Conservation (phyloP, 2,888 invertebrate species). For the Cheiracanthium punctorium region DNA sequence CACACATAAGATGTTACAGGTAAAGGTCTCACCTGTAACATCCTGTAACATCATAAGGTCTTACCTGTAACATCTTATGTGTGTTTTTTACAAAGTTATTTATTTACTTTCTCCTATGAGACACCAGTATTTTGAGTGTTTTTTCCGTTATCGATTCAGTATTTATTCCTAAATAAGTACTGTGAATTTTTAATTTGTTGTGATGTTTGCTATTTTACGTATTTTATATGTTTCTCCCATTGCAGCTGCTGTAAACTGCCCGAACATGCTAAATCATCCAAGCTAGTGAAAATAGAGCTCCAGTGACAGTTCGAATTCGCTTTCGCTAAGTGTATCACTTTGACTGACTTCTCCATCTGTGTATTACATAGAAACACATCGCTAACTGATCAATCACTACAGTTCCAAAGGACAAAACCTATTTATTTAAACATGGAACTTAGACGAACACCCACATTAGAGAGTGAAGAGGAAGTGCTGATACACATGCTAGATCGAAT, state of each 20-base stretch:
- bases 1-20: no score
- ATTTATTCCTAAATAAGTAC: no score
- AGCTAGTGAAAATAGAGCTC: not conserved
- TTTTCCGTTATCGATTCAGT: no score
- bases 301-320: not conserved
- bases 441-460: constrained; percentile 17
- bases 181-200: no score
- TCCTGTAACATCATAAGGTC: no score
- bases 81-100: no score
- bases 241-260: not conserved
- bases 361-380: not conserved
- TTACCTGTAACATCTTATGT: no score
- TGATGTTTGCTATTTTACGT: no score
- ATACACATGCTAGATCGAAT: not conserved
- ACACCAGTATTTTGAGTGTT: no score
- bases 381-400: not conserved
- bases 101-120: no score
- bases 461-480: constrained; percentile 25
- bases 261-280: not conserved
- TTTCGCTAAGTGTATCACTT: not conserved
- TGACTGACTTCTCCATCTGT: not conserved
- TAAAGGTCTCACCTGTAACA: no score
- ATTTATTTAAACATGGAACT: constrained; percentile 52
- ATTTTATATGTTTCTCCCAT: not conserved
- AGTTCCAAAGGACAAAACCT: constrained; percentile 31